Evolutionary conservation across 2,797 vertebrate species (phyloP).

Genomic region (Carduelis carduelis): DNA sequence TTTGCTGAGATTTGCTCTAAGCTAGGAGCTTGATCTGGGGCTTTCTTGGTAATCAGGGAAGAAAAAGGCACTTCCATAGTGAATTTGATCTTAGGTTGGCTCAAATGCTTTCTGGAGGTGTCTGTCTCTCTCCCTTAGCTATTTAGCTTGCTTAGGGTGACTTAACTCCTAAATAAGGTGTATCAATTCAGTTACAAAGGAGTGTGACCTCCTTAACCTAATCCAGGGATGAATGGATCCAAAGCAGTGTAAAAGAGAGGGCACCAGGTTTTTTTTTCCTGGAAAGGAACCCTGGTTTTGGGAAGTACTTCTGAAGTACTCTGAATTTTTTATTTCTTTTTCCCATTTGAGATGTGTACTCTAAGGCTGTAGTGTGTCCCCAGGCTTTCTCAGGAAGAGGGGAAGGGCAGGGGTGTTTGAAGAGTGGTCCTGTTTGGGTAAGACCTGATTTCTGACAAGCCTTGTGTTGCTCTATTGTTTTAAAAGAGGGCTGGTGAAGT

Average conservation of each 20-base stretch:
- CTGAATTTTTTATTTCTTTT: background rate
- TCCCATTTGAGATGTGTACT: background rate
- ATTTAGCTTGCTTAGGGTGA: background rate
- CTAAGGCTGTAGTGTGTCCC: background rate
- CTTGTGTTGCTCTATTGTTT: background rate
- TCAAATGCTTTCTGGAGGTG: background rate
- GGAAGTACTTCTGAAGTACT: background rate
- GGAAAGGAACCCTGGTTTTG: background rate
- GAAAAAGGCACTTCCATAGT: background rate
- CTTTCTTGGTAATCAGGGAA: background rate
- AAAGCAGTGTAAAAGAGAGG: background rate
- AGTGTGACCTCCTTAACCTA: background rate
- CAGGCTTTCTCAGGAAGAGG: background rate
- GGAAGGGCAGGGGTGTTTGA: background rate
- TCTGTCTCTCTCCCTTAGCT: background rate
- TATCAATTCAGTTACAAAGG: background rate
- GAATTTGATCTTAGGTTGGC: background rate
- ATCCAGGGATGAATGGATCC: background rate
- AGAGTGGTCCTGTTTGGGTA: background rate
- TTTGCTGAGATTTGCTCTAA: slow-evolving; percentile 8
- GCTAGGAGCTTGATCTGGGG: background rate
- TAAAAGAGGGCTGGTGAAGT: background rate
- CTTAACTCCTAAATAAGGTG: background rate
- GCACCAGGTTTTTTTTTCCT: background rate
- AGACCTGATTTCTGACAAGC: background rate